Evolutionary conservation across 1,140 invertebrate species (phyloP).

Genomic region (Solenopsis fugax): DNA sequence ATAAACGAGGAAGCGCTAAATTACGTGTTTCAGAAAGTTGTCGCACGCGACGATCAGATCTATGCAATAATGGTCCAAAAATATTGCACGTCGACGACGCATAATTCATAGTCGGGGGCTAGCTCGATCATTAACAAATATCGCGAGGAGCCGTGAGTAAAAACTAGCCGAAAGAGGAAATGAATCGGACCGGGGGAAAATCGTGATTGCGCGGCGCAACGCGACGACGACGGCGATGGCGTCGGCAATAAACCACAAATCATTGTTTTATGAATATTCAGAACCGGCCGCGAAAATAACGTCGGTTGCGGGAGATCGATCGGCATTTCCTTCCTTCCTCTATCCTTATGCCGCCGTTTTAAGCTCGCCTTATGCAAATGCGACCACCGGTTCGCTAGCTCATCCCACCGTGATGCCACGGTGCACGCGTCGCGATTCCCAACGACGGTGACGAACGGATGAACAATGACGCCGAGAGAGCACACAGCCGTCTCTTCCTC

Average conservation of each 20-base stretch:
- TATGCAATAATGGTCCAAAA: not conserved
- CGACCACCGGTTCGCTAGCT: not conserved
- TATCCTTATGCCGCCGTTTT: constrained; percentile 76
- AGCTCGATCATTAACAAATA: constrained; percentile 59
- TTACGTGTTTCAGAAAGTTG: not conserved
- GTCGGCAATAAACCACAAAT: constrained; percentile 78
- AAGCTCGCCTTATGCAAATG: constrained; percentile 76
- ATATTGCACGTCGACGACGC: constrained; percentile 3
- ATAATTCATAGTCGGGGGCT: constrained; percentile 58
- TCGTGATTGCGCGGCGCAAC: constrained; percentile 45
- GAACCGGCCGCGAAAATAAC: constrained; percentile 74
- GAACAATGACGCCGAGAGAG: constrained; percentile 35
- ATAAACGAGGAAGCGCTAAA: not conserved
- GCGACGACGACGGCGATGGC: constrained; percentile 37
- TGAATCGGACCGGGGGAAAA: constrained; percentile 68
- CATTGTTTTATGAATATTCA: constrained; percentile 81
- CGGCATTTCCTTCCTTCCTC: constrained; percentile 77
- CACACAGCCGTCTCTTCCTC: not conserved
- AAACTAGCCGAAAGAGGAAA: constrained; percentile 67
- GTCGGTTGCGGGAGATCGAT: constrained; percentile 76
- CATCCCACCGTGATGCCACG: not conserved
- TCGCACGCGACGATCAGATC: not conserved
- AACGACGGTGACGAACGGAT: constrained; percentile 38
- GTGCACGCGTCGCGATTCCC: constrained; percentile 57
- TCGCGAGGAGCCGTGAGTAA: constrained; percentile 46